These are phyloP conservation scores for Psococerastis gibbosa DNA, from an alignment of 2,888 invertebrate species.

Conservation along the genomic window DNA sequence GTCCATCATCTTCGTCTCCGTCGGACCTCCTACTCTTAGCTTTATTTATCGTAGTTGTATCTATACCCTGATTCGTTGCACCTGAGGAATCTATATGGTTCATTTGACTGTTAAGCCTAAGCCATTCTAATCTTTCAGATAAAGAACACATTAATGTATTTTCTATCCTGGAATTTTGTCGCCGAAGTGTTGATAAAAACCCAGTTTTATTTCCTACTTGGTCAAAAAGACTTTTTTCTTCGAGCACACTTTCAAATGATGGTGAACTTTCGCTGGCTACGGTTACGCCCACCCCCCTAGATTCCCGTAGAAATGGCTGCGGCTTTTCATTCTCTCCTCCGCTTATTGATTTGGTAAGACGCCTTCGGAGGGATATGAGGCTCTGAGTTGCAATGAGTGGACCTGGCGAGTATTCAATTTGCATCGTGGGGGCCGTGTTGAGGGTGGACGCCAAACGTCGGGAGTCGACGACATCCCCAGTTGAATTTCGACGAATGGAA, in stretches of 20 bases:
- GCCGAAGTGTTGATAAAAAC: neutral
- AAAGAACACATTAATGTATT: conserved; percentile 1
- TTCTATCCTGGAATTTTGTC: conserved; percentile 1
- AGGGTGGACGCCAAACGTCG: conserved; percentile 8
- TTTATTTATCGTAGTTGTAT: neutral
- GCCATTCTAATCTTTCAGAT: conserved; percentile 8
- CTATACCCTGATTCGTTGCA: conserved; percentile 8
- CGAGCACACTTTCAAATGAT: neutral
- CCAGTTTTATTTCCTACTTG: neutral
- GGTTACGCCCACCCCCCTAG: conserved; percentile 7
- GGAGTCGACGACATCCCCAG: conserved; percentile 1
- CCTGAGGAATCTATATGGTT: neutral
- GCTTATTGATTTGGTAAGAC: conserved; percentile 26
- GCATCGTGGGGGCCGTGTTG: conserved; percentile 31
- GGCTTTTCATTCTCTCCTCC: neutral
- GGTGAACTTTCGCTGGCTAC: neutral
- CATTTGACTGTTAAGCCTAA: neutral
- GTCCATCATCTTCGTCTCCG: neutral
- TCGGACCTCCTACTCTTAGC: neutral
- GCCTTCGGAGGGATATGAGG: conserved; percentile 29
- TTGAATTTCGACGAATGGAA: neutral
- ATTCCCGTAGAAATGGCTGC: neutral
- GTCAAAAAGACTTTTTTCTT: conserved; percentile 6
- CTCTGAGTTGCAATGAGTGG: conserved; percentile 26
- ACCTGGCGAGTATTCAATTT: conserved; percentile 34